Percentiles rank a stretch among this genome's conserved stretches.
Evolutionary conservation across 64 coral and sea anemone species (phyloP).

Genomic region (Montipora foliosa): DNA sequence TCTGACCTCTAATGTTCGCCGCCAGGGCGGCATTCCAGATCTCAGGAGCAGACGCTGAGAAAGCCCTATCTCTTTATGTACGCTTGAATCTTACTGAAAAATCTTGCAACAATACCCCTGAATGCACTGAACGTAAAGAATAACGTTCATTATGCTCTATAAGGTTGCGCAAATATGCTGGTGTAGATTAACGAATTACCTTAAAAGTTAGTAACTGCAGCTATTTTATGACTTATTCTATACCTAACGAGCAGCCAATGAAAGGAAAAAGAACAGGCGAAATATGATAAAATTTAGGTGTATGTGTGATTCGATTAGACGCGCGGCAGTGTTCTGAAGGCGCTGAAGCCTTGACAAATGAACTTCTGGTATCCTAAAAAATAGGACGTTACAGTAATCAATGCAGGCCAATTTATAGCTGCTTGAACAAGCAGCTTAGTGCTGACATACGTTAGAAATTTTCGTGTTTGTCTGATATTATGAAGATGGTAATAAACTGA

Average conservation of each 20-base stretch:
- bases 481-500: slow-evolving; percentile 21
- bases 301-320: neutral
- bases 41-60: too few relatives aligned
- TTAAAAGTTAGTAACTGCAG: neutral
- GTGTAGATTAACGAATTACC: neutral
- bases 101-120: too few relatives aligned
- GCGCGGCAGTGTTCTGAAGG: neutral
- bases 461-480: slow-evolving; percentile 19
- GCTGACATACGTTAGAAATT: neutral
- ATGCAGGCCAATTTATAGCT: neutral
- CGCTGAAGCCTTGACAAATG: neutral
- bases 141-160: neutral
- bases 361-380: neutral
- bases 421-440: slow-evolving; percentile 9
- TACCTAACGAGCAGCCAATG: neutral
- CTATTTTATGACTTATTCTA: slow-evolving; percentile 23
- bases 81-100: too few relatives aligned
- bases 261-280: neutral
- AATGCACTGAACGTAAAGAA: too few relatives aligned
- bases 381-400: neutral
- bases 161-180: neutral
- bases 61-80: too few relatives aligned
- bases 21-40: too few relatives aligned
- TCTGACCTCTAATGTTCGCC: too few relatives aligned
- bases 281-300: neutral